Conservation (phyloP, 2,797 vertebrate genomes). For the Corythornis leucogaster region DNA sequence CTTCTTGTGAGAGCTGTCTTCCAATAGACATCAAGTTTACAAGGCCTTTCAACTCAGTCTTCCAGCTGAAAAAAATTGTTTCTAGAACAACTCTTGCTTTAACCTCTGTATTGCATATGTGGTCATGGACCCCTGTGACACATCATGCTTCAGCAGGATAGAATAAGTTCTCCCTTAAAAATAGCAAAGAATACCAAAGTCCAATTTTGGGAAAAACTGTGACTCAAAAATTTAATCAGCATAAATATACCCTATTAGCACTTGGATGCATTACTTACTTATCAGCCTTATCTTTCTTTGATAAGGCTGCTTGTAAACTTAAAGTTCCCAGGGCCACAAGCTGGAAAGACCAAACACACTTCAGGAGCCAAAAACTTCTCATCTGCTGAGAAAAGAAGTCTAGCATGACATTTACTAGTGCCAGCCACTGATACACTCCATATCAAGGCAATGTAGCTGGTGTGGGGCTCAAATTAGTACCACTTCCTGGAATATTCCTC, state of each 20-base stretch:
- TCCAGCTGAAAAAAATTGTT: background rate
- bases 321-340: background rate
- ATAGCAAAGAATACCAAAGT: background rate
- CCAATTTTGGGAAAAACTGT: background rate
- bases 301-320: background rate
- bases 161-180: background rate
- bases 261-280: background rate
- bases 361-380: background rate
- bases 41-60: background rate
- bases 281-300: background rate
- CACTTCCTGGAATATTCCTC: background rate
- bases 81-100: background rate
- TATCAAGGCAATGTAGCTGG: background rate
- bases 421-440: background rate
- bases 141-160: background rate
- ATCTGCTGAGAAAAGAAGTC: background rate
- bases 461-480: background rate
- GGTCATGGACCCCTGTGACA: background rate
- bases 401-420: background rate
- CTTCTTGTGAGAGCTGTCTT: background rate
- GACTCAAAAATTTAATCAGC: background rate
- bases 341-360: background rate
- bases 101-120: background rate
- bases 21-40: background rate
- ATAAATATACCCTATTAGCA: background rate